These are phyloP conservation scores for Camponotus pennsylvanicus DNA, from an alignment of 1,140 invertebrate genomes.

Conservation along the genomic window DNA sequence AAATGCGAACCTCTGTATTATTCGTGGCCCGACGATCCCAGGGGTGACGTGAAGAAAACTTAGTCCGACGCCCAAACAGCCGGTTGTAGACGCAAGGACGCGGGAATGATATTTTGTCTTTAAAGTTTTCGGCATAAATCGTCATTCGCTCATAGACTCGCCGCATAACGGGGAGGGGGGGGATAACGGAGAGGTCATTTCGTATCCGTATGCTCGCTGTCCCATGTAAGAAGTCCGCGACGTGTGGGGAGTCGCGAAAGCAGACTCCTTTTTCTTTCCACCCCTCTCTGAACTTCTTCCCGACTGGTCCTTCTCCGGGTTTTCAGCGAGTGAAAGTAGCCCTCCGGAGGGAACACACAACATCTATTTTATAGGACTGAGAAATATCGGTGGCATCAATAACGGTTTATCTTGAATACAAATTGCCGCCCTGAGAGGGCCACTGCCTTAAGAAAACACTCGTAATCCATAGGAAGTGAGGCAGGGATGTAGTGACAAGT, in stretches of 20 bases:
- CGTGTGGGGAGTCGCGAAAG: slow-evolving; percentile 14
- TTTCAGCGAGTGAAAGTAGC: slow-evolving; percentile 69
- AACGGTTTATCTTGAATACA: slow-evolving; percentile 84
- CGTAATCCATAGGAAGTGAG: slow-evolving; percentile 82
- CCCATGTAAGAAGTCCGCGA: not conserved
- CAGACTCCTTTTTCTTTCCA: slow-evolving; percentile 64
- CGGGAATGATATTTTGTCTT: slow-evolving; percentile 46
- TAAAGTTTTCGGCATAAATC: slow-evolving; percentile 73
- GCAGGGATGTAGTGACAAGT: slow-evolving; percentile 79
- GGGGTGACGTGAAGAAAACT: slow-evolving; percentile 22
- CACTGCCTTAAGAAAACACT: slow-evolving; percentile 82
- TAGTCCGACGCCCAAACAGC: slow-evolving; percentile 37
- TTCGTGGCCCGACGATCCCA: slow-evolving; percentile 63
- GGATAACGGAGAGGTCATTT: slow-evolving; percentile 17
- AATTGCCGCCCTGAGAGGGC: slow-evolving; percentile 79
- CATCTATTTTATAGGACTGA: slow-evolving; percentile 82
- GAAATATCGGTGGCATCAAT: slow-evolving; percentile 84
- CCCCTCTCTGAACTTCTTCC: not conserved
- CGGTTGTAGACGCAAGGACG: not conserved
- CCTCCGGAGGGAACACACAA: slow-evolving; percentile 68
- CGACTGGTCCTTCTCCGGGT: slow-evolving; percentile 21
- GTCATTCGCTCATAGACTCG: slow-evolving; percentile 58
- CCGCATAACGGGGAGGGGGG: not conserved
- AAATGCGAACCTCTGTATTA: slow-evolving; percentile 57
- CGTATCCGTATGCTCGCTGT: slow-evolving; percentile 25